phyloP scores from a whole-genome alignment of 2,113 vertebrate genomes.

The Anguilla japonica region DNA sequence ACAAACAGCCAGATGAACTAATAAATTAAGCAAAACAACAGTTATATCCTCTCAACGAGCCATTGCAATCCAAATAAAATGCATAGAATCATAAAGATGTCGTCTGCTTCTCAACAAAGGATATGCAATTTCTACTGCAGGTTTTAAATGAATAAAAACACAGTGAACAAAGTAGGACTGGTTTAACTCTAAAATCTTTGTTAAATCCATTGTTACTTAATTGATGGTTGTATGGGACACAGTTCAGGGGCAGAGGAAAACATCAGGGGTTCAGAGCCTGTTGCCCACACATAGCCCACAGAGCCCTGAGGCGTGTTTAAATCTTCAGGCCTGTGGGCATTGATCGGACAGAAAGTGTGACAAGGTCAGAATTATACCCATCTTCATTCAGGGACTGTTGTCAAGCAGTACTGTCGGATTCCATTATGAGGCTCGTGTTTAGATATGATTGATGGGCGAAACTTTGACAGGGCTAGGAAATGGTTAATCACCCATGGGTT shows the following conservation, averaged over 20 bases:
- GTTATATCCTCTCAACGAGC: too few species aligned
- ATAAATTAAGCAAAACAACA: not conserved
- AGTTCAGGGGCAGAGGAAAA: not conserved
- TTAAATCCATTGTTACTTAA: not conserved
- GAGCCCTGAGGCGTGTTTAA: conserved; percentile 3
- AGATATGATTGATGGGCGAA: conserved; percentile 52
- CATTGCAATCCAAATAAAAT: not conserved
- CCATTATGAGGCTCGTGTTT: conserved; percentile 49
- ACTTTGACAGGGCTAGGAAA: conserved; percentile 26
- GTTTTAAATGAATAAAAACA: not conserved
- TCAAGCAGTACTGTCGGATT: conserved; percentile 32
- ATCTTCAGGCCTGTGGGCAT: not conserved
- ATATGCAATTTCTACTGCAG: not conserved
- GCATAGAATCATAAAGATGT: not conserved
- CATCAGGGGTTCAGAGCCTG: not conserved
- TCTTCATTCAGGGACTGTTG: conserved; percentile 42
- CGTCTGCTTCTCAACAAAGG: not conserved
- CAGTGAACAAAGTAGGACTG: not conserved
- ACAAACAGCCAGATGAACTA: not conserved
- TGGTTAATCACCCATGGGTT: conserved; percentile 60
- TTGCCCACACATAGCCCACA: not conserved
- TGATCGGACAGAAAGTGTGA: not conserved
- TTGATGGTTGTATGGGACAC: not conserved
- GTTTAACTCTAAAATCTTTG: not conserved
- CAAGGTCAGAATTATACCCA: conserved; percentile 13